Evolutionary conservation across 2,113 vertebrate species (phyloP).

Genomic region (Pogonocichla stellata): DNA sequence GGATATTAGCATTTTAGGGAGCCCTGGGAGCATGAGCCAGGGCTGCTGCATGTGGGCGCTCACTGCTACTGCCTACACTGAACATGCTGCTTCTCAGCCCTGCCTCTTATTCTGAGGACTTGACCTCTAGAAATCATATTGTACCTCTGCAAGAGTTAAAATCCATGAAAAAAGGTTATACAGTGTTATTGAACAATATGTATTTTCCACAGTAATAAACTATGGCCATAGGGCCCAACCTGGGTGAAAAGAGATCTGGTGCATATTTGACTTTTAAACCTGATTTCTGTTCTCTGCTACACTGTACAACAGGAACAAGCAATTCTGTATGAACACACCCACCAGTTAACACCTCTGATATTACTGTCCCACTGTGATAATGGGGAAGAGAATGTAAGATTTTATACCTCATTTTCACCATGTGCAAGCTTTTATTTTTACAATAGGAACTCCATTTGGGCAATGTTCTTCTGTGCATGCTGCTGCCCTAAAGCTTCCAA

Average conservation of each 20-base stretch:
- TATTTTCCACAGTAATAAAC: neutral
- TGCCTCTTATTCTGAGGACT: neutral
- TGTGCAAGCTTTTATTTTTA: constrained; percentile 46
- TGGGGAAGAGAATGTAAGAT: neutral
- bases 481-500: neutral
- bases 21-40: neutral
- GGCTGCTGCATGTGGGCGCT: neutral
- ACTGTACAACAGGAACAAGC: neutral
- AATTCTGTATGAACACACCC: constrained; percentile 12
- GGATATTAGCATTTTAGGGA: neutral
- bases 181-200: neutral
- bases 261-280: neutral
- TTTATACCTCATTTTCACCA: constrained; percentile 52
- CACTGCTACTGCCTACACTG: neutral
- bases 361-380: constrained; percentile 55
- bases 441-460: neutral
- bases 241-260: neutral
- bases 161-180: neutral
- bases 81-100: neutral
- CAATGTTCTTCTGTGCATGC: neutral
- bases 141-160: constrained; percentile 24
- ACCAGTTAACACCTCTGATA: constrained; percentile 61
- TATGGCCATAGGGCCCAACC: neutral
- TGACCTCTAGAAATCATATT: neutral
- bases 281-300: constrained; percentile 7